Evolutionary conservation across 2,797 vertebrate species (phyloP).

Genomic region (Nannoperca obscura): DNA sequence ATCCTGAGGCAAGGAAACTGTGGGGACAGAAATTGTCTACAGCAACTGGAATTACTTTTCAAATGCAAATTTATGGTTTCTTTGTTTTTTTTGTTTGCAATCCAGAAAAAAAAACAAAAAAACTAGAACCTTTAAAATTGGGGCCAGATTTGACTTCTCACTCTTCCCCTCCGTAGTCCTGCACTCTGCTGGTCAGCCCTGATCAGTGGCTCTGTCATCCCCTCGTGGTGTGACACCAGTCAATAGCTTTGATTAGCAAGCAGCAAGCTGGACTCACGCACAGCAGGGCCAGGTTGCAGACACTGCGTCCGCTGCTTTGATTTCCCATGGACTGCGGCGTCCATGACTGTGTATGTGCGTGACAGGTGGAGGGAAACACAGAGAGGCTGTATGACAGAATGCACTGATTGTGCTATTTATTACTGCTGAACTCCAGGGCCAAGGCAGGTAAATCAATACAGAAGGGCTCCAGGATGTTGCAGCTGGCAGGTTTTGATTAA

Average conservation of each 20-base stretch:
- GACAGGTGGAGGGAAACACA: conserved; percentile 37
- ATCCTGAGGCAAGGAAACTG: conserved; percentile 27
- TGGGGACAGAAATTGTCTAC: conserved; percentile 1
- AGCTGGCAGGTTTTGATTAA: conserved; percentile 51
- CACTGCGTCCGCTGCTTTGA: conserved; percentile 59
- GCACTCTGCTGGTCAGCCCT: conserved; percentile 42
- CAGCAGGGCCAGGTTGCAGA: conserved; percentile 61
- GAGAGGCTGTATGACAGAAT: conserved; percentile 41
- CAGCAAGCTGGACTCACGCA: conserved; percentile 62
- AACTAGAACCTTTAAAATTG: neutral
- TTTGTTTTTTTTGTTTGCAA: too few species aligned
- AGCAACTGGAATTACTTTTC: conserved; percentile 22
- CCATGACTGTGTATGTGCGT: conserved; percentile 8
- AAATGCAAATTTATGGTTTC: conserved; percentile 4
- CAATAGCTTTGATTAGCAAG: conserved; percentile 82
- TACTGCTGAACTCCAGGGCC: conserved; percentile 58
- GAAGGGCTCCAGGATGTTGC: conserved; percentile 42
- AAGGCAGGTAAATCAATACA: conserved; percentile 56
- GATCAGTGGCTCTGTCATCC: conserved; percentile 73
- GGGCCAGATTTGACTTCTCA: conserved; percentile 33
- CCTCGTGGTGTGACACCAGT: conserved; percentile 74
- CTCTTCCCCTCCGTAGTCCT: conserved; percentile 18
- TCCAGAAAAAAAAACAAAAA: conserved; percentile 3
- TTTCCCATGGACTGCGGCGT: conserved; percentile 49
- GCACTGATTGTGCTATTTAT: conserved; percentile 67